Conservation (phyloP, 2,888 invertebrate genomes). For the Ctenicera cuprea region DNA sequence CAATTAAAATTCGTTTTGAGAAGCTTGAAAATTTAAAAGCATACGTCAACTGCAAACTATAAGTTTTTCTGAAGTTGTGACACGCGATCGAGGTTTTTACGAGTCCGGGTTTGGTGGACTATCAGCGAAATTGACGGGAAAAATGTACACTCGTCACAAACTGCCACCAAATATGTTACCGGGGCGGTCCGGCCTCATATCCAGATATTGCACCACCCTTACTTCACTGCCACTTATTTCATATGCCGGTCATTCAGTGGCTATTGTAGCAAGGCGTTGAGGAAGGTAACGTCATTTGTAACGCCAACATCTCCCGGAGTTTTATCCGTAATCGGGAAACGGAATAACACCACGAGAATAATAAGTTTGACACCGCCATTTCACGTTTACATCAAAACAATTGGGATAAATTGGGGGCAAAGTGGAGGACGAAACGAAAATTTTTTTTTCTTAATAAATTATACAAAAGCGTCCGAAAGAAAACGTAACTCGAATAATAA, state of each 20-base stretch:
- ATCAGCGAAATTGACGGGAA: conserved; percentile 62
- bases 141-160: conserved; percentile 62
- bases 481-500: neutral
- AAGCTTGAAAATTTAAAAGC: too few species aligned
- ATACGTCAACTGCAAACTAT: conserved; percentile 39
- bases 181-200: conserved; percentile 40
- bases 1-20: too few species aligned
- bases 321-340: neutral
- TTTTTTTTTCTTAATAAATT: neutral
- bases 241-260: conserved; percentile 29
- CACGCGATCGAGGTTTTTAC: conserved; percentile 57
- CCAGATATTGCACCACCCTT: conserved; percentile 34
- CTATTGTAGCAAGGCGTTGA: neutral
- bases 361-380: neutral
- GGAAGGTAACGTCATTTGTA: conserved; percentile 24
- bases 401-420: neutral
- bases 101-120: conserved; percentile 56
- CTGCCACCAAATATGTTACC: conserved; percentile 53
- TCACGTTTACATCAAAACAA: conserved; percentile 8
- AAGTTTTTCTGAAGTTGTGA: conserved; percentile 34
- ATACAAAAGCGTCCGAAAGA: neutral
- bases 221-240: conserved; percentile 30
- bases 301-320: conserved; percentile 1
- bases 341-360: neutral
- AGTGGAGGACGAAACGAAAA: neutral